Conservation (phyloP, 2,797 vertebrate genomes). For the Malurus splendens region DNA sequence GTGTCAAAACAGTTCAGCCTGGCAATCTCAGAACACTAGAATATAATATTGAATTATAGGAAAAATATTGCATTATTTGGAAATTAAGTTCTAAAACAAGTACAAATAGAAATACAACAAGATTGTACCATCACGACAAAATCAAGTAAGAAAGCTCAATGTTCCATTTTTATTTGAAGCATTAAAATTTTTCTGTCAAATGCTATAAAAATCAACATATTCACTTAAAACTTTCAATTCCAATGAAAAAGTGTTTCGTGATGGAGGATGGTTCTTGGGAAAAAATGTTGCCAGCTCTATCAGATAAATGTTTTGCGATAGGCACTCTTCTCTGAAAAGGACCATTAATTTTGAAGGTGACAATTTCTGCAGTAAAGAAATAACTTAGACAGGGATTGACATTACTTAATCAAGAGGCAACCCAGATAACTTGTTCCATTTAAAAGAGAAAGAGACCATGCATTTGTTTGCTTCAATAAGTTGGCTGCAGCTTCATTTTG, state of each 20-base stretch:
- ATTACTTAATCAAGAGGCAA: neutral
- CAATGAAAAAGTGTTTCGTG: neutral
- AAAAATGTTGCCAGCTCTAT: neutral
- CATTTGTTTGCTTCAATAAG: constrained; percentile 18
- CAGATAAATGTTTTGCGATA: constrained; percentile 30
- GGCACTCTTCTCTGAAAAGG: constrained; percentile 15
- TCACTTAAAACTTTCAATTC: constrained; percentile 13
- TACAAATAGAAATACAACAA: neutral
- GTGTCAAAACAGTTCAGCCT: neutral
- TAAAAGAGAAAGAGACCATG: neutral
- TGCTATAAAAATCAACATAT: neutral
- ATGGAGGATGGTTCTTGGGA: neutral
- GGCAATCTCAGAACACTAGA: neutral
- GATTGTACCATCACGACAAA: neutral
- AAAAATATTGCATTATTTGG: neutral
- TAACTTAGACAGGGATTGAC: constrained; percentile 23
- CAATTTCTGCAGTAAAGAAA: constrained; percentile 38
- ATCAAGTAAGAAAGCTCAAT: neutral
- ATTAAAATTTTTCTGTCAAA: constrained; percentile 25
- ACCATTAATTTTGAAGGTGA: constrained; percentile 50
- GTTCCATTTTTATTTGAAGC: neutral
- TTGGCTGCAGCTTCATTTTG: neutral
- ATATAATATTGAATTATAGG: neutral
- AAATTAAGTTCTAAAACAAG: constrained; percentile 9
- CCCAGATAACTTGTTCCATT: constrained; percentile 5